These are phyloP conservation scores for Herpetotheres cachinnans DNA, from an alignment of 2,113 vertebrate genomes.

Conservation along the genomic window DNA sequence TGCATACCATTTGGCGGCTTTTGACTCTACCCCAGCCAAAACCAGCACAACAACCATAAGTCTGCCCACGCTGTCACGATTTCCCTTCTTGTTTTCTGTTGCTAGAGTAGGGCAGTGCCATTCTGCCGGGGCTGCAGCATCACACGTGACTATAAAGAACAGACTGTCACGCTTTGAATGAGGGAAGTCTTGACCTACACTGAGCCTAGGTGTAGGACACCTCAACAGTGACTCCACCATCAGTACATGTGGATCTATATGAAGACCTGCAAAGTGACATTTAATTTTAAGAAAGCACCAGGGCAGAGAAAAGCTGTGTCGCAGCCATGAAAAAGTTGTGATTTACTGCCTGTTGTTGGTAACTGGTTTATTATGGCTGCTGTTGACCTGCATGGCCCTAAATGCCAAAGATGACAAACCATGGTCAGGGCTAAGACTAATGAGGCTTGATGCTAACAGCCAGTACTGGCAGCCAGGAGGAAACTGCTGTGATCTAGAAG, in stretches of 20 bases:
- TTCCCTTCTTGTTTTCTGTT: neutral
- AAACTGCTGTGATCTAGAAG: neutral
- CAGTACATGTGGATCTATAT: neutral
- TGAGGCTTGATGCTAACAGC: neutral
- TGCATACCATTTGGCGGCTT: neutral
- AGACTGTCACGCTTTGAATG: neutral
- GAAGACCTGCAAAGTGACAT: neutral
- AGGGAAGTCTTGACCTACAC: neutral
- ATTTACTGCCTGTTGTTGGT: neutral
- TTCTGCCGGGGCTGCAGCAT: neutral
- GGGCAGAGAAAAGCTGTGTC: neutral
- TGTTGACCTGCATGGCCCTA: neutral
- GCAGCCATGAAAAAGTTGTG: neutral
- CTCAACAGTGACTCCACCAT: neutral
- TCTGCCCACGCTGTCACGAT: fast-evolving
- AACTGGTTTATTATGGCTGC: neutral
- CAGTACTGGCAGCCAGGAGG: neutral
- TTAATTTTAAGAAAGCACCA: neutral
- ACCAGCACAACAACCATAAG: neutral
- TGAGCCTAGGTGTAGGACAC: neutral
- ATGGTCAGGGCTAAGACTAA: neutral
- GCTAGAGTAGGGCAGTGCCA: neutral
- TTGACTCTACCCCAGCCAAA: neutral
- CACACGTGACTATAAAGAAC: neutral
- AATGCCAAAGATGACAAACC: neutral